A percentile compares a stretch with the other conserved stretches of the same genome.
phyloP scores from a whole-genome alignment of 2,888 invertebrate genomes.

The Gymnoscelis rufifasciata region DNA sequence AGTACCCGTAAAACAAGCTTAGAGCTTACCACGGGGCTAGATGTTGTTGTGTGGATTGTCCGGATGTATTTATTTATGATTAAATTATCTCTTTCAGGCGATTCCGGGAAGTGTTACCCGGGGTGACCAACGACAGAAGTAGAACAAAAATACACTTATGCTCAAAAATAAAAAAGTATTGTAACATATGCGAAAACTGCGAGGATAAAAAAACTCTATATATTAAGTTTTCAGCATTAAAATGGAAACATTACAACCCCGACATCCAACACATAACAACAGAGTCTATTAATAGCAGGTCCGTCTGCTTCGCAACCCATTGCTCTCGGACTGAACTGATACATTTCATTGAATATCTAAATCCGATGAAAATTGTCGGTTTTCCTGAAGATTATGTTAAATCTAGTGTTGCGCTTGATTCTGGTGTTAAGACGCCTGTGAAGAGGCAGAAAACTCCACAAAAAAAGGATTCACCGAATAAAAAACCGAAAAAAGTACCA shows the following conservation, averaged over 20 bases:
- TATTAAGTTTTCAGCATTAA: slow-evolving; percentile 82
- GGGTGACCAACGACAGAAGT: slow-evolving; percentile 44
- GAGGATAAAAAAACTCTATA: slow-evolving; percentile 46
- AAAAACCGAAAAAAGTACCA: slow-evolving; percentile 6
- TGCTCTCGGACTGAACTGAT: slow-evolving; percentile 84
- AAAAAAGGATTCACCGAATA: no score
- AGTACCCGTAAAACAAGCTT: no score
- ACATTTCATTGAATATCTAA: slow-evolving; percentile 82
- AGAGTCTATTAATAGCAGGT: slow-evolving; percentile 38
- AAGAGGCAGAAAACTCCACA: not conserved
- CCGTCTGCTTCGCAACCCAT: slow-evolving; percentile 86
- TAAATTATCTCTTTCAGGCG: slow-evolving; percentile 25
- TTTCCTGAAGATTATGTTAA: slow-evolving; percentile 38
- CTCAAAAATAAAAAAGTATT: slow-evolving; percentile 29
- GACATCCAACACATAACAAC: slow-evolving; percentile 40
- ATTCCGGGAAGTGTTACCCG: slow-evolving; percentile 40
- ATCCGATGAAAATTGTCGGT: slow-evolving; percentile 69
- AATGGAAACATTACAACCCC: slow-evolving; percentile 72
- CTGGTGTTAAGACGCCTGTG: not conserved
- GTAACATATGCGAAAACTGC: slow-evolving; percentile 29
- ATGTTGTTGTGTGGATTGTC: no score
- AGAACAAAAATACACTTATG: slow-evolving; percentile 68
- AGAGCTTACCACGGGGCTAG: no score
- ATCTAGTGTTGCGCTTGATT: not conserved
- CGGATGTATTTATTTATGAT: no score